Evolutionary conservation across 37 sponge, comb jelly and placozoan species (phyloP).

Genomic region (Dysidea cf. avara): DNA sequence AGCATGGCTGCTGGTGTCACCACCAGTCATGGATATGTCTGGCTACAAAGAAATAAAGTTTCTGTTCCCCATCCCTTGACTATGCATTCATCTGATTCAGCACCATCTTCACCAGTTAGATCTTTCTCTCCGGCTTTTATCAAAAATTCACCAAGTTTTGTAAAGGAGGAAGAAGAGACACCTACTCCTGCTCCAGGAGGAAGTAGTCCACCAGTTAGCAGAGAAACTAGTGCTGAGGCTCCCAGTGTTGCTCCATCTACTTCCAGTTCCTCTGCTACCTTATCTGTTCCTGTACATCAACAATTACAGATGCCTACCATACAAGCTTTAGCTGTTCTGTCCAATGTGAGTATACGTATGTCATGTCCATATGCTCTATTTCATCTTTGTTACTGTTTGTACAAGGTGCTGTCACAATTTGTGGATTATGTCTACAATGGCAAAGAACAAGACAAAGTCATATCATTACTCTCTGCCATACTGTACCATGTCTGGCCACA

Average conservation of each 20-base stretch:
- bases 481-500: conserved; percentile 60
- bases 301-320: conserved; percentile 29
- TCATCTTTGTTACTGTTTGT: neutral
- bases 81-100: too few species aligned
- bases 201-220: neutral
- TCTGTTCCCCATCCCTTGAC: too few species aligned
- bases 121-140: conserved; percentile 3
- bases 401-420: conserved; percentile 64
- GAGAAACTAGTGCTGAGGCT: neutral
- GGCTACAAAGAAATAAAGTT: too few species aligned
- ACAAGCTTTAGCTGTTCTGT: conserved; percentile 64
- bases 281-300: neutral
- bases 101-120: too few species aligned
- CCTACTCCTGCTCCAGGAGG: neutral
- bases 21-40: too few species aligned
- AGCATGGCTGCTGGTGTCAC: too few species aligned
- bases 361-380: neutral
- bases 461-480: conserved; percentile 44
- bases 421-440: conserved; percentile 65
- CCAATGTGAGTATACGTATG: conserved; percentile 34
- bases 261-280: neutral
- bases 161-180: conserved; percentile 48
- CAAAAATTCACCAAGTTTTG: too few species aligned
- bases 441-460: conserved; percentile 57
- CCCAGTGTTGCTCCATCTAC: neutral